A percentile compares a stretch with the other conserved stretches of the same genome.
These are phyloP conservation scores for Gnathonemus longibarbis DNA, from an alignment of 2,113 vertebrate genomes.

Conservation along the genomic window DNA sequence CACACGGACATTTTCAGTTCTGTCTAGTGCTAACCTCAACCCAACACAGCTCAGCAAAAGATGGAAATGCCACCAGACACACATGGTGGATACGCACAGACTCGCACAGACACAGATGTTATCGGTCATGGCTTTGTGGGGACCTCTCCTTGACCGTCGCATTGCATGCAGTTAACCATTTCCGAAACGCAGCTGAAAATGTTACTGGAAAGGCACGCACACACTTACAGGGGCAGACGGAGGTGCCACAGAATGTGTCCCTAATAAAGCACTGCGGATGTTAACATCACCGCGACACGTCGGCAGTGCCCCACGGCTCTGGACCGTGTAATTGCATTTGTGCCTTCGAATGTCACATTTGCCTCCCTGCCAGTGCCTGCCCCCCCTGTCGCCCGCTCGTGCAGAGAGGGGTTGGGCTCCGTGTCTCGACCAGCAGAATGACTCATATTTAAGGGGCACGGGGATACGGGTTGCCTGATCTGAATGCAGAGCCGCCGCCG, in stretches of 20 bases:
- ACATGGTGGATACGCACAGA: not conserved
- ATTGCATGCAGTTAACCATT: not conserved
- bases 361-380: not conserved
- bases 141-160: not conserved
- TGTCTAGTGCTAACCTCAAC: not conserved
- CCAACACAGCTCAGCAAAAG: not conserved
- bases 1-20: not conserved
- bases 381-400: not conserved
- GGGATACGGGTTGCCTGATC: not conserved
- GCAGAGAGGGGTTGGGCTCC: not conserved
- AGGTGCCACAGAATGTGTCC: not conserved
- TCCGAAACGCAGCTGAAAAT: not conserved
- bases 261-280: not conserved
- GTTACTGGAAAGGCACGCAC: not conserved
- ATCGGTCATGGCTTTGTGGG: not conserved
- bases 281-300: not conserved
- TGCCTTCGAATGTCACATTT: not conserved
- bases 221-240: not conserved
- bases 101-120: not conserved
- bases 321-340: conserved; percentile 2
- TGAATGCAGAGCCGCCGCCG: not conserved
- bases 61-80: not conserved
- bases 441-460: not conserved
- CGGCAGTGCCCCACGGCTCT: not conserved
- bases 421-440: not conserved